A percentile compares a stretch with the other conserved stretches of the same genome.
Evolutionary conservation across 1,140 invertebrate species (phyloP).

Genomic region (Bombus waltoni): DNA sequence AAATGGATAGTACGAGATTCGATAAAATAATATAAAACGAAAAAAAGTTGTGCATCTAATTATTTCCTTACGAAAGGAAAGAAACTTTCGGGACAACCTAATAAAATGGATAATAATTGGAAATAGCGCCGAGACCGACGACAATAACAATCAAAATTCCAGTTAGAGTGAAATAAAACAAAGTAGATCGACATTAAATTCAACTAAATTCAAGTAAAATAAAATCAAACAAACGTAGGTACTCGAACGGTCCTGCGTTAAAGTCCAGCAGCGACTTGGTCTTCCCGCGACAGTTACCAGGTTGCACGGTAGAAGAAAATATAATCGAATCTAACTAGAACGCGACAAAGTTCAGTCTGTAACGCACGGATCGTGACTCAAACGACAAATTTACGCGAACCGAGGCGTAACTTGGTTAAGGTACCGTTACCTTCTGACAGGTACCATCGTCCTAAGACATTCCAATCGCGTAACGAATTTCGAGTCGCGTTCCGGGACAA

Average conservation of each 20-base stretch:
- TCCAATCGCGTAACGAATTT: slow-evolving; percentile 61
- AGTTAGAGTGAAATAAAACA: no score
- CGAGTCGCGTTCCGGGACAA: not conserved
- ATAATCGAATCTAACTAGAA: slow-evolving; percentile 8
- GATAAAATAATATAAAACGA: no score
- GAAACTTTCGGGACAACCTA: no score
- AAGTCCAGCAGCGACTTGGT: not conserved
- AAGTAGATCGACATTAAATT: not conserved
- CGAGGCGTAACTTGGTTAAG: slow-evolving; percentile 53
- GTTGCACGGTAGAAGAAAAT: not conserved
- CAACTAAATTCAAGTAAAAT: not conserved
- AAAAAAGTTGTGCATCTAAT: no score
- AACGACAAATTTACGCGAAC: slow-evolving; percentile 44
- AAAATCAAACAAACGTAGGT: no score
- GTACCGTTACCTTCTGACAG: slow-evolving; percentile 58
- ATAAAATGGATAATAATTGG: no score
- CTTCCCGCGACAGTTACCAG: not conserved
- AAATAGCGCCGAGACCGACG: no score
- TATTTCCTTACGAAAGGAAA: no score
- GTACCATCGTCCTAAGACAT: slow-evolving; percentile 51
- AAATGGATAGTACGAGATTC: no score
- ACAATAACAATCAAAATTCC: no score
- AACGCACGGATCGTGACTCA: slow-evolving; percentile 42
- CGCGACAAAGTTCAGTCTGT: slow-evolving; percentile 12
- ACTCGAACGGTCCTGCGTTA: no score